Base-by-base conservation (phyloP, 2,113 vertebrate genomes). In the Pseudorhombus dupliciocellatus region DNA sequence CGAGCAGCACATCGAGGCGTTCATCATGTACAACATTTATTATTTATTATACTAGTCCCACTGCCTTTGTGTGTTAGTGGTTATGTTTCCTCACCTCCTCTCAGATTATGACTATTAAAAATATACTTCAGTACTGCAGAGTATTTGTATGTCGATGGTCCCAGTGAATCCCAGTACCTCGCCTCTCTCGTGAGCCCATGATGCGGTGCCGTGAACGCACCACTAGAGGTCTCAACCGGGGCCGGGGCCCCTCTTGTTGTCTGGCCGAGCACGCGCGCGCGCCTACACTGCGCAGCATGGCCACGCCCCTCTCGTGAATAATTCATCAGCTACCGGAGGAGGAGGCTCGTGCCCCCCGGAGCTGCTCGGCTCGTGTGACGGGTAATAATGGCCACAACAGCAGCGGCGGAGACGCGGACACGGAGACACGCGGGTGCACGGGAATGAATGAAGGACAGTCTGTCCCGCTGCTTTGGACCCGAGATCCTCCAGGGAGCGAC, bases 291-390 rank as follows among this genome's bases (percentile, higher is more conserved):
- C 42, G n/a, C 46, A 0, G 31, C 12, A 7, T 77, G 66, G 25
- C 81, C 87, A 86, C 89, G 85, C 87, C 89, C 85, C 77, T 83
- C 51, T 77, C 25, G 30, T 89, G 85, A 87, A 90, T 87, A 74
- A 87, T 87, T 72, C 81, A 89, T 73, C 58, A 65, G 77, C 79
- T 69, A 69, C 77, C 48, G 80, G 69, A 46, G 70, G 74, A 84
- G 79, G 79, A 70, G 74, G 11, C 80, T 83, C 73, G 84, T 86
- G 83, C 84, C 77, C 77, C 48, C 59, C 62, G 59, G 79, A 69
- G 79, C 74, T 70, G 55, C 50, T 77, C 81, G 83, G 78, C 75
- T 60, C 48, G 63, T n/a, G 73, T 66, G 54, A 59, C 50, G 18
- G 20, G 21, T 46, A 21, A 71, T 72, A 77, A 63, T 26, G 77